Evolutionary conservation across 2,888 invertebrate genomes (phyloP).

Genomic region (Drosophila tanythrix): DNA sequence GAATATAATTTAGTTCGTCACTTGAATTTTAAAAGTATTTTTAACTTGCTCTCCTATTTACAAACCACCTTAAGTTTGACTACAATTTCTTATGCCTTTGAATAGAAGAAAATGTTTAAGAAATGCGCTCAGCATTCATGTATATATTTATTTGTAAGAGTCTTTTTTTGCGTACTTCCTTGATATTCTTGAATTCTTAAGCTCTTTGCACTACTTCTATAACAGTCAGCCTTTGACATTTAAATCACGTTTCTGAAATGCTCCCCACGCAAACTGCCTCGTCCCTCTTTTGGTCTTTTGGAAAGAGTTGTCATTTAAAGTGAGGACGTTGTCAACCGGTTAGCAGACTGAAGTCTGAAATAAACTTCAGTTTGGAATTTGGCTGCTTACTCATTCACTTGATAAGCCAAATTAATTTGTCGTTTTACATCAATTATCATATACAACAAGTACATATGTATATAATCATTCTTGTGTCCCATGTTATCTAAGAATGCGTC

Average conservation of each 20-base stretch:
- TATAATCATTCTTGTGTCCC: background rate
- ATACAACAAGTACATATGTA: background rate
- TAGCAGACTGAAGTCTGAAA: conserved; percentile 4
- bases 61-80: background rate
- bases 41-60: background rate
- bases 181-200: background rate
- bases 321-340: background rate
- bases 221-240: conserved; percentile 20
- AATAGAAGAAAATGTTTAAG: background rate
- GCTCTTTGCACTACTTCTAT: background rate
- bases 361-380: conserved; percentile 18
- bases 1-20: background rate
- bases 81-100: background rate
- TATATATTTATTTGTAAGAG: background rate
- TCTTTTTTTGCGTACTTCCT: background rate
- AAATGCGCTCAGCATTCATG: background rate
- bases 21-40: background rate
- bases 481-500: conserved; percentile 29
- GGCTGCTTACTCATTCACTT: conserved; percentile 29
- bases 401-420: conserved; percentile 63
- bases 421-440: conserved; percentile 59
- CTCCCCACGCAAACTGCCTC: background rate
- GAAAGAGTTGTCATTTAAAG: conserved; percentile 12
- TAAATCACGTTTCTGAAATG: conserved; percentile 18
- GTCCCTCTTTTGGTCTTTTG: background rate